Conservation (phyloP, 2,888 invertebrate species). For the Quadriops clusia region DNA sequence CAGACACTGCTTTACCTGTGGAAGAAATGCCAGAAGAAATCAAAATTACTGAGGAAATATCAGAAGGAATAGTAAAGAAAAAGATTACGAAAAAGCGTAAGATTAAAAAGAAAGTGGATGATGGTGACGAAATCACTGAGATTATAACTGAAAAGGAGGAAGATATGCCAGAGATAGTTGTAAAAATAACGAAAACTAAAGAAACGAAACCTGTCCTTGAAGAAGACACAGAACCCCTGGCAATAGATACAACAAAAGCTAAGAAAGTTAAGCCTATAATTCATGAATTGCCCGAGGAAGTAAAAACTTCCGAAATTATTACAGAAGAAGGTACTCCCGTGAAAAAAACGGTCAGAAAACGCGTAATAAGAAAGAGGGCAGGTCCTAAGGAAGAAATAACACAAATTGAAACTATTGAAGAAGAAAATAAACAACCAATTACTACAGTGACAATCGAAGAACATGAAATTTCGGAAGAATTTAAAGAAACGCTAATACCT, state of each 20-base stretch:
- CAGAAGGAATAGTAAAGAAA: slow-evolving; percentile 13
- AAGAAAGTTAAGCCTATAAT: slow-evolving; percentile 15
- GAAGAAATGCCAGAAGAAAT: slow-evolving; percentile 23
- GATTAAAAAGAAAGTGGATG: slow-evolving; percentile 21
- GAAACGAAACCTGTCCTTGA: slow-evolving; percentile 14
- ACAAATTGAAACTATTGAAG: slow-evolving; percentile 29
- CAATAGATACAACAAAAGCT: slow-evolving; percentile 14
- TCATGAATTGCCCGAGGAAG: slow-evolving; percentile 22
- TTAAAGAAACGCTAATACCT: slow-evolving; percentile 10
- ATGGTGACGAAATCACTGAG: slow-evolving; percentile 19
- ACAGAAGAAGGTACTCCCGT: slow-evolving; percentile 13
- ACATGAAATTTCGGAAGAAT: slow-evolving; percentile 20
- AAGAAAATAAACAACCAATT: slow-evolving; percentile 24
- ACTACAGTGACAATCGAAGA: slow-evolving; percentile 23
- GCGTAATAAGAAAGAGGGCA: slow-evolving; percentile 33
- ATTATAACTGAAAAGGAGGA: slow-evolving; percentile 16
- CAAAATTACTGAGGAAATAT: slow-evolving; percentile 12
- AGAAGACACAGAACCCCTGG: slow-evolving; percentile 19
- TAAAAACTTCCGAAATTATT: slow-evolving; percentile 18
- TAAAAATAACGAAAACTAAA: too few relatives aligned
- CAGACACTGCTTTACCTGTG: slow-evolving; percentile 16
- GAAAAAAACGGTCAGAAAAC: slow-evolving; percentile 27
- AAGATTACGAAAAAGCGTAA: slow-evolving; percentile 20
- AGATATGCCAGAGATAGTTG: slow-evolving; percentile 14
- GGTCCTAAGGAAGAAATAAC: slow-evolving; percentile 31